Evolutionary conservation across 2,113 vertebrate genomes (phyloP).

Genomic region (Callaeas wilsoni): DNA sequence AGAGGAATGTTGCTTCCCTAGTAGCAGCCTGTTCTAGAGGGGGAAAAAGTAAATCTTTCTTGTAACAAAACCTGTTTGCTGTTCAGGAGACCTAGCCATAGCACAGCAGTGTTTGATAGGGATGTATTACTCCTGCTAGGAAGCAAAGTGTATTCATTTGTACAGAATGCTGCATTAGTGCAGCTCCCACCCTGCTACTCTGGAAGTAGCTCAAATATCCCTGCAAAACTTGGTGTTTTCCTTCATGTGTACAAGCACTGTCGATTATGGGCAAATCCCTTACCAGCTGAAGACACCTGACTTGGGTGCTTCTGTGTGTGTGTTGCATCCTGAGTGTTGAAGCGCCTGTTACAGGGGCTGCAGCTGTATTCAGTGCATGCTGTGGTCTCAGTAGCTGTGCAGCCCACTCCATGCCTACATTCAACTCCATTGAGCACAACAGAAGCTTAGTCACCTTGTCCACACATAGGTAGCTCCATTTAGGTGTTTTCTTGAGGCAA

Average conservation of each 20-base stretch:
- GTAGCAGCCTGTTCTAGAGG: not conserved
- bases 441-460: not conserved
- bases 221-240: not conserved
- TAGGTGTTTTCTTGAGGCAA: not conserved
- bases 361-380: not conserved
- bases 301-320: not conserved
- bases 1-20: not conserved
- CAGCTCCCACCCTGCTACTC: not conserved
- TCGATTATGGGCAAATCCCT: not conserved
- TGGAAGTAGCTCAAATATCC: not conserved
- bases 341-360: accelerated
- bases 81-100: not conserved
- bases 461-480: not conserved
- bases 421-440: not conserved
- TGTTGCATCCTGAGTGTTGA: not conserved
- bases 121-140: not conserved
- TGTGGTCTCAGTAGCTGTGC: not conserved
- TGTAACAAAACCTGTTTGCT: not conserved
- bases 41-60: not conserved
- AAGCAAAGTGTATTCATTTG: not conserved
- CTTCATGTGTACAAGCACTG: not conserved
- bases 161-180: not conserved
- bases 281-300: not conserved
- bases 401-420: accelerated
- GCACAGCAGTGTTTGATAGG: not conserved